Conservation (phyloP, 2,797 vertebrate species). For the Pseudopleuronectes americanus region DNA sequence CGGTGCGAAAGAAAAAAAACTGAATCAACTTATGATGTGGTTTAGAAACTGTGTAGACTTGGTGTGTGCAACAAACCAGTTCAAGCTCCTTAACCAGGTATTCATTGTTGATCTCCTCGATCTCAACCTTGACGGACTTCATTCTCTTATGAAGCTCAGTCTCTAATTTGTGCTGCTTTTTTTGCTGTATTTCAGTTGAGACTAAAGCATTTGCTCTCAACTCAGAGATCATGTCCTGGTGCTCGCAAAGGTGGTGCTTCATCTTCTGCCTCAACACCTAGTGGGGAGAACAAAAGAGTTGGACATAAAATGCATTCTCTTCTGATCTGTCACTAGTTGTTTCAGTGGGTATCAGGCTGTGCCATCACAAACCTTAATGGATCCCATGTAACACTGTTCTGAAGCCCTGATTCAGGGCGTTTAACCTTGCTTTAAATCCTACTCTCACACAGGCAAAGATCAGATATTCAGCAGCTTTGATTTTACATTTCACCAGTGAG, state of each 20-base stretch:
- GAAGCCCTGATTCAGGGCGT: too few species aligned
- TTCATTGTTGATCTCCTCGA: constrained; percentile 84
- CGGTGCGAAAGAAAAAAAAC: neutral
- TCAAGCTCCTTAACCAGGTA: constrained; percentile 82
- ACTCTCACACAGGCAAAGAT: neutral
- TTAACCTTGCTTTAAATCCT: neutral
- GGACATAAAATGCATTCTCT: neutral
- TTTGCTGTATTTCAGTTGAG: constrained; percentile 81
- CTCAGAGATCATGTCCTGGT: constrained; percentile 90
- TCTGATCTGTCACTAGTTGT: neutral
- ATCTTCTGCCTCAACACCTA: constrained; percentile 97
- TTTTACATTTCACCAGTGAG: too few species aligned
- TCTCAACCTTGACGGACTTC: constrained; percentile 74
- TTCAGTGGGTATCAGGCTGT: neutral
- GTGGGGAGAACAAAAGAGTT: constrained; percentile 9
- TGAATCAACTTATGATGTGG: too few species aligned
- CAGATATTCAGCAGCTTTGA: neutral
- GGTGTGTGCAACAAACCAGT: constrained; percentile 82
- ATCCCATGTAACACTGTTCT: too few species aligned
- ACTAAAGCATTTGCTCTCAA: constrained; percentile 80
- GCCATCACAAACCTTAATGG: neutral
- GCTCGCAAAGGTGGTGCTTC: constrained; percentile 93
- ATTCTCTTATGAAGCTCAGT: constrained; percentile 75
- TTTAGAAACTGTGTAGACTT: neutral
- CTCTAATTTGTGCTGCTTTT: constrained; percentile 85